A percentile compares a stretch with the other conserved stretches of the same genome.
These are phyloP conservation scores for Eilema sororculum DNA, from an alignment of 2,888 invertebrate species.

Conservation along the genomic window DNA sequence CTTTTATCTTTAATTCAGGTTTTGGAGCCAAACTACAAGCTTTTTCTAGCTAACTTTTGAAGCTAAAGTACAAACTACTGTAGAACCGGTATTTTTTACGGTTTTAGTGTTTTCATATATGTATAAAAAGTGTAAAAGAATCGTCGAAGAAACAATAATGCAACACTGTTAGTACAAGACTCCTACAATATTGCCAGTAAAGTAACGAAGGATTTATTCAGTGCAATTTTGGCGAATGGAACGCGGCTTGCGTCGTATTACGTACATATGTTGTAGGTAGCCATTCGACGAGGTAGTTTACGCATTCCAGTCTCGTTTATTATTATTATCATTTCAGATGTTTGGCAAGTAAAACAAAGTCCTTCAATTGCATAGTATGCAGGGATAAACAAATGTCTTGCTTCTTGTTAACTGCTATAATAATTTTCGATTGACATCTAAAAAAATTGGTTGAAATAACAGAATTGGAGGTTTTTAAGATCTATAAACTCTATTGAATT, in stretches of 20 bases:
- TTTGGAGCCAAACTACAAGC: background rate
- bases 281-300: conserved; percentile 47
- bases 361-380: conserved; percentile 11
- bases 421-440: too few relatives aligned
- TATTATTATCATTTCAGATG: conserved; percentile 34
- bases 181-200: conserved; percentile 56
- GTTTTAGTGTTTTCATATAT: background rate
- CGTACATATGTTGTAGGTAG: conserved; percentile 55
- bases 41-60: too few relatives aligned
- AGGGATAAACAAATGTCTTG: background rate
- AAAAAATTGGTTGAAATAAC: too few relatives aligned
- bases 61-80: background rate
- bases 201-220: conserved; percentile 59
- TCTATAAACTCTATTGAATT: too few relatives aligned
- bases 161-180: background rate
- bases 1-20: background rate
- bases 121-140: background rate
- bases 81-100: background rate
- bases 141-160: background rate
- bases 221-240: conserved; percentile 55
- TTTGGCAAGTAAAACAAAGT: conserved; percentile 23
- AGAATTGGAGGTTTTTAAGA: too few relatives aligned
- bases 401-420: too few relatives aligned
- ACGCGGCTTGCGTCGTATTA: conserved; percentile 64
- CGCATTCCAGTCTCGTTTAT: conserved; percentile 41